phyloP scores from a whole-genome alignment of 35 echinoderm and acorn worm species.

The Lytechinus pictus region DNA sequence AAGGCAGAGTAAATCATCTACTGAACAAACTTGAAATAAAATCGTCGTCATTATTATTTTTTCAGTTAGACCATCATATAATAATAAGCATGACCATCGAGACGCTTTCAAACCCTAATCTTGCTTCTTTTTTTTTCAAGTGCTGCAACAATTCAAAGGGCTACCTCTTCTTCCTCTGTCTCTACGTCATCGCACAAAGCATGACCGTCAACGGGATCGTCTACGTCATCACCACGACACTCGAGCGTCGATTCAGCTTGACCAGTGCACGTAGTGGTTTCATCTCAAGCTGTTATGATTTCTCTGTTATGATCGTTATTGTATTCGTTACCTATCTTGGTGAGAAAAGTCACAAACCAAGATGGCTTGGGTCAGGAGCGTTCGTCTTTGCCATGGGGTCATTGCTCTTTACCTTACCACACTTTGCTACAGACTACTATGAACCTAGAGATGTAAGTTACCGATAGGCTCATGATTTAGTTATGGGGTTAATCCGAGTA shows the following conservation, averaged over 20 bases:
- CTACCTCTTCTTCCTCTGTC: constrained; percentile 82
- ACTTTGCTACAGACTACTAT: constrained; percentile 84
- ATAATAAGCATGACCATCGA: no score
- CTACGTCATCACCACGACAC: constrained; percentile 86
- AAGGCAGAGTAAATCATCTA: no score
- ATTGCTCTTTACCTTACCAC: constrained; percentile 79
- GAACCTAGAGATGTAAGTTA: not conserved
- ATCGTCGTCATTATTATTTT: no score
- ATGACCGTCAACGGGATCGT: constrained; percentile 94
- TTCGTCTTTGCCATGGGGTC: constrained; percentile 83
- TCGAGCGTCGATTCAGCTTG: constrained; percentile 83
- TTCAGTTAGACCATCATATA: no score
- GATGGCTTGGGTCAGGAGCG: constrained; percentile 79
- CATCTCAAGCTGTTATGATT: constrained; percentile 94
- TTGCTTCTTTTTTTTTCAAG: not conserved
- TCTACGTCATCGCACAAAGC: constrained; percentile 82
- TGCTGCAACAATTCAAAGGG: constrained; percentile 76
- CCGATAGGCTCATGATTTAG: no score
- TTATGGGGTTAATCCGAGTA: no score
- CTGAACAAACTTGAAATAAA: no score
- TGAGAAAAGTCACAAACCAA: constrained; percentile 86
- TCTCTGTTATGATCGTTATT: constrained; percentile 85
- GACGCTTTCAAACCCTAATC: not conserved
- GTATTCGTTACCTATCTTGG: constrained; percentile 95
- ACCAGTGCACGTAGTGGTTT: constrained; percentile 83